Evolutionary conservation across 2,888 invertebrate genomes (phyloP), one percentile per base, ranked within the genome.

Genomic region (Megaustenia siamemsis): DNA sequence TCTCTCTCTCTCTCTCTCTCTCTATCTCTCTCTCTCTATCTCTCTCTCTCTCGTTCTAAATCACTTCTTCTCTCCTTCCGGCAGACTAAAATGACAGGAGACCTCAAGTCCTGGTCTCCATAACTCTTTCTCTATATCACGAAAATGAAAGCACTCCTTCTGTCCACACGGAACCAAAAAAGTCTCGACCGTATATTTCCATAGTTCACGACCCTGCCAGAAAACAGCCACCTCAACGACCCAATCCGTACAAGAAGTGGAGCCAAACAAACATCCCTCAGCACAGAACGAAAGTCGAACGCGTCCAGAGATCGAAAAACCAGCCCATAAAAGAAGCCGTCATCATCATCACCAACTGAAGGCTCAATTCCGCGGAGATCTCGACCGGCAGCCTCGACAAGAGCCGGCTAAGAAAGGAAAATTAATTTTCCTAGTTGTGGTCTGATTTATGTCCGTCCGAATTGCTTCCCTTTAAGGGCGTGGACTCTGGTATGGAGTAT

Each of bases 361-460:
- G 76, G 75, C 82, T 66, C 82, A 82, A 82, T 76, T 66, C 82
- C 82, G n/a, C 15, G 24, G 82, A 53, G 82, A 82, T 66, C 82
- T 49, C 66, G 35, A 66, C 66, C 75, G 66, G 66, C 82, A 63
- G 45, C 66, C 38, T 76, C 56, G 82, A 82, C 82, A 82, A 75
- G 82, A 82, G 82, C 76, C 76, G 82, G 75, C 82, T 40, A 82
- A 82, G 82, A 82, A 82, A 76, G 82, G 82, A 82, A 82, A 82
- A 82, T 82, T 82, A 82, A 82, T 82, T 82, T 82, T 75, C 66
- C 35, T 63, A 82, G 49, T 49, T 66, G 82, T 24, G 82, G 82
- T 82, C 82, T 82, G 82, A 82, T 82, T 82, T 82, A 82, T 76
- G 82, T 76, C 76, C 66, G 15, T 35, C 35, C 43, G 53, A 6